Conservation (phyloP, 2,797 vertebrate genomes). For the Myotis findleyi region DNA sequence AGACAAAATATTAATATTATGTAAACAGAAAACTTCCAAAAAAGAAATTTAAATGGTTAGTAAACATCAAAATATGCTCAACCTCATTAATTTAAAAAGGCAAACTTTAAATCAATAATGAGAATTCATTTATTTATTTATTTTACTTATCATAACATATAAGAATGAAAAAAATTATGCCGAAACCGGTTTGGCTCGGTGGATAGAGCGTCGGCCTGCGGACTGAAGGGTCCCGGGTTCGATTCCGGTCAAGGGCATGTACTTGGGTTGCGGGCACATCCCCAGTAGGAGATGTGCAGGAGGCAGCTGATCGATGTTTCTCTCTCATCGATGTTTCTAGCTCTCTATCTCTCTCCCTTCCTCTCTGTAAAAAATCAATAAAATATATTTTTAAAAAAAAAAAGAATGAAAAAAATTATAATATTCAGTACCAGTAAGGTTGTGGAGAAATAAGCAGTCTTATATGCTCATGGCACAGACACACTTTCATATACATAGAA, state of each 20-base stretch:
- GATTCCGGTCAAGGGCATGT: too few species aligned
- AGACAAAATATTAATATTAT: constrained; percentile 49
- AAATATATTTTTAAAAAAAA: too few species aligned
- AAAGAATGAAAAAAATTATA: too few species aligned
- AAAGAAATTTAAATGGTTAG: constrained; percentile 26
- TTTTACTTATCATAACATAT: neutral
- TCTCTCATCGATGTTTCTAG: too few species aligned
- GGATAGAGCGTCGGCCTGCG: too few species aligned
- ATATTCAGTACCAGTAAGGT: constrained; percentile 25
- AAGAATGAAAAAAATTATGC: constrained; percentile 61
- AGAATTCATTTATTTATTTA: neutral
- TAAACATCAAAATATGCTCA: constrained; percentile 45
- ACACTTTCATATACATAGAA: constrained; percentile 49
- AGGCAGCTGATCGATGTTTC: too few species aligned
- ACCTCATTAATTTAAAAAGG: constrained; percentile 43
- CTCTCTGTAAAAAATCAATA: too few species aligned
- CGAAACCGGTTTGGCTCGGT: too few species aligned
- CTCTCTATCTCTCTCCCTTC: too few species aligned
- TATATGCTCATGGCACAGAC: neutral
- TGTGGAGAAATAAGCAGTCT: constrained; percentile 1
- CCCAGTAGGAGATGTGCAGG: too few species aligned
- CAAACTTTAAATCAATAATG: constrained; percentile 36
- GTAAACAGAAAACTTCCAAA: constrained; percentile 56
- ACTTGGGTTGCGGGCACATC: too few species aligned
- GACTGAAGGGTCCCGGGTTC: too few species aligned